phyloP scores from a whole-genome alignment of 2,797 vertebrate genomes.

The Chloroceryle inda region DNA sequence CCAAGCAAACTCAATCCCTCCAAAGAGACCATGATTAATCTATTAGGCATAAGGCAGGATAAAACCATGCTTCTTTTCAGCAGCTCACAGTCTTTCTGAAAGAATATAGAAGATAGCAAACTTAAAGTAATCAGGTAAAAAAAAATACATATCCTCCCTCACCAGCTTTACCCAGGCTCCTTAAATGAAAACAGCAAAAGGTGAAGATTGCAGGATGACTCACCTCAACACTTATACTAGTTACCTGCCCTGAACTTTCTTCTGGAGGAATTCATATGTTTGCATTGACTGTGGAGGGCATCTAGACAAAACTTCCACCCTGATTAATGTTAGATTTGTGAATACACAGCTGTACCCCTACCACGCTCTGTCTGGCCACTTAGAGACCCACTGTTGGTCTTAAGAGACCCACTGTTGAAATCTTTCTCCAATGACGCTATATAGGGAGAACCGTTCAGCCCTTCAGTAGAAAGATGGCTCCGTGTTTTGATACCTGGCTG shows the following conservation, averaged over 20 bases:
- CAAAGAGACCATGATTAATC: background rate
- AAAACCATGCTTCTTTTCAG: background rate
- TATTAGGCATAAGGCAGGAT: background rate
- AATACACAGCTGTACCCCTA: background rate
- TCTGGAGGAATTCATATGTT: background rate
- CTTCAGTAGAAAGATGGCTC: rapidly evolving
- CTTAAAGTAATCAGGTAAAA: background rate
- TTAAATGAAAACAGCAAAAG: background rate
- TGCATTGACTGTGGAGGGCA: background rate
- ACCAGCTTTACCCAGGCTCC: background rate
- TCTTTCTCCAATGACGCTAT: background rate
- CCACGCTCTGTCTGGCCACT: background rate
- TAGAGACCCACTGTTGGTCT: too few species aligned
- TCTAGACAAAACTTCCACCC: background rate
- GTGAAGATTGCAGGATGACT: background rate
- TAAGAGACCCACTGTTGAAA: background rate
- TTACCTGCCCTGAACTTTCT: background rate
- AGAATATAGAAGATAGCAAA: background rate
- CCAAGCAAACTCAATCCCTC: background rate
- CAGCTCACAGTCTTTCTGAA: background rate
- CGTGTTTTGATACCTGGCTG: background rate
- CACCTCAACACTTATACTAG: background rate
- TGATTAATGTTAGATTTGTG: background rate
- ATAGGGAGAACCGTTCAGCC: background rate
- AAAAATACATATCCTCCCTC: background rate